Evolutionary conservation across 2,888 invertebrate species (phyloP).

Genomic region (Plebejus anna): DNA sequence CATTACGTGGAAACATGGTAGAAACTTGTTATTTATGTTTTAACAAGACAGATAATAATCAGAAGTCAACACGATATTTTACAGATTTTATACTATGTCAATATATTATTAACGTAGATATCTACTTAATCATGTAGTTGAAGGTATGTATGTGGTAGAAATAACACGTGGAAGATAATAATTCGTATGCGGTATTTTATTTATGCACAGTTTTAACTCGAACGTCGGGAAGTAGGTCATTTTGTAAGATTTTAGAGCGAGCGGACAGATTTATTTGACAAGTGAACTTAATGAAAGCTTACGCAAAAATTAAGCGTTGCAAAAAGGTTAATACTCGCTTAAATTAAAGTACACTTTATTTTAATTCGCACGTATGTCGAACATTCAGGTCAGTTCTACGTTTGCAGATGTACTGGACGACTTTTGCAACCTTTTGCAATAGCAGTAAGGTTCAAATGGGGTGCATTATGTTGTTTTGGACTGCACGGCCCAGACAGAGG

Average conservation of each 20-base stretch:
- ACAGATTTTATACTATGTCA: background rate
- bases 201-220: constrained; percentile 4
- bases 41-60: constrained; percentile 15
- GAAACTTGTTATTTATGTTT: background rate
- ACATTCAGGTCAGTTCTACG: background rate
- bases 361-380: background rate
- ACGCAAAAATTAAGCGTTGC: background rate
- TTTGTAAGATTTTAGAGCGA: constrained; percentile 13
- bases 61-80: constrained; percentile 9
- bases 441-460: background rate
- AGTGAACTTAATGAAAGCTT: constrained; percentile 7
- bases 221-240: background rate
- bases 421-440: background rate
- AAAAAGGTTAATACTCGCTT: background rate
- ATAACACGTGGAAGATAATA: background rate
- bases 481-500: background rate
- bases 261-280: constrained; percentile 20
- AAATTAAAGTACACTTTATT: background rate
- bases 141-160: background rate
- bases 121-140: background rate
- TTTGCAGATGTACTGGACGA: background rate
- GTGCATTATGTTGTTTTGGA: background rate
- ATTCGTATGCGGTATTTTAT: background rate
- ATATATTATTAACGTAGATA: background rate
- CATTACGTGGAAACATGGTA: constrained; percentile 1